Evolutionary conservation across 2,113 vertebrate species (phyloP).

Genomic region (Motacilla alba): DNA sequence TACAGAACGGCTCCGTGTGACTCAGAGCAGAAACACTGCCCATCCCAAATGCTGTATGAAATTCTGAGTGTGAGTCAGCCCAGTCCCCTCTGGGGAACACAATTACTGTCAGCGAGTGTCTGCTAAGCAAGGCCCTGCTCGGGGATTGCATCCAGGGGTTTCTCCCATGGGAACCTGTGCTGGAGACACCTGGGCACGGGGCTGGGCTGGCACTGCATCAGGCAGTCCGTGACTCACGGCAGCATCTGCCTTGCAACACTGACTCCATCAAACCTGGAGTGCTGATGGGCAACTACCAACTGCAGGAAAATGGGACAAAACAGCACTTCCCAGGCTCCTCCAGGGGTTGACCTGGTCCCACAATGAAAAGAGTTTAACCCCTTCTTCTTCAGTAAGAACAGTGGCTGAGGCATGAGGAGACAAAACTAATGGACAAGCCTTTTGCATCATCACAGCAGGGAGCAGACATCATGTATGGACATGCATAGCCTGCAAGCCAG

Average conservation of each 20-base stretch:
- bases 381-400: background rate
- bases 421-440: background rate
- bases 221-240: accelerated
- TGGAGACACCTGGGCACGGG: accelerated
- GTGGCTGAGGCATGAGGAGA: background rate
- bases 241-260: background rate
- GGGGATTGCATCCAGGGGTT: background rate
- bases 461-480: background rate
- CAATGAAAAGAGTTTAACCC: background rate
- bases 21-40: slow-evolving; percentile 36
- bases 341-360: background rate
- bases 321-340: background rate
- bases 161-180: background rate
- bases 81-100: background rate
- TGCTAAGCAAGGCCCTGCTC: background rate
- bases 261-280: background rate
- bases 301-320: background rate
- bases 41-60: background rate
- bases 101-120: background rate
- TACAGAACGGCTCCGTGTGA: background rate
- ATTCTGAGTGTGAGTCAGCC: background rate
- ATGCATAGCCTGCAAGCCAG: background rate
- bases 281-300: background rate
- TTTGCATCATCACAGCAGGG: background rate
- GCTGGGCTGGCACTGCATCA: accelerated